Evolutionary conservation across 2,113 vertebrate species (phyloP).

Genomic region (Leptodactylus fuscus): DNA sequence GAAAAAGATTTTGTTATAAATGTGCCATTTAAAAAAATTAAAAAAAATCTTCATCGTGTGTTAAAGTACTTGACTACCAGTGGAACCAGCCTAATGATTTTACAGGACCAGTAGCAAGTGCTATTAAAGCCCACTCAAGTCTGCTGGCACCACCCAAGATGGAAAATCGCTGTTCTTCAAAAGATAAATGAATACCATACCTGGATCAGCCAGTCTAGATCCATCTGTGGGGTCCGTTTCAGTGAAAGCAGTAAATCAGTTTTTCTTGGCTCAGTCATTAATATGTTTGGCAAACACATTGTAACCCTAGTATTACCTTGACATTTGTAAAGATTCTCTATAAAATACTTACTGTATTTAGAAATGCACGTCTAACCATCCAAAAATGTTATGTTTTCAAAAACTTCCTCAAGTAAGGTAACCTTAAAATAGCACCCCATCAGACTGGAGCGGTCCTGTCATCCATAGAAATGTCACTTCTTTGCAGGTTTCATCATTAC

Average conservation of each 20-base stretch:
- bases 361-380: not conserved
- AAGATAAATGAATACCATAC: not conserved
- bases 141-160: not conserved
- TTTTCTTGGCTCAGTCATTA: conserved; percentile 9
- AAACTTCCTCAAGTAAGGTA: not conserved
- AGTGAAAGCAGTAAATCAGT: not conserved
- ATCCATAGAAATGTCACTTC: not conserved
- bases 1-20: not conserved
- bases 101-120: too few species aligned
- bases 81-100: not conserved
- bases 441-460: not conserved
- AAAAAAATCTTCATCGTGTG: not conserved
- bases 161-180: not conserved
- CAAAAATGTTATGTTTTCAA: not conserved
- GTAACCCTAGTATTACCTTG: not conserved
- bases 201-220: not conserved
- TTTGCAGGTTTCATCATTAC: not conserved
- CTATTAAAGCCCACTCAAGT: too few species aligned
- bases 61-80: not conserved
- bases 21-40: not conserved
- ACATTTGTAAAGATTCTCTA: not conserved
- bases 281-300: conserved; percentile 29
- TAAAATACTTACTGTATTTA: not conserved
- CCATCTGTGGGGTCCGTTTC: not conserved
- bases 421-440: not conserved